These are phyloP conservation scores for Leptarthrus brevirostris DNA, from an alignment of 2,888 invertebrate genomes.

Conservation along the genomic window DNA sequence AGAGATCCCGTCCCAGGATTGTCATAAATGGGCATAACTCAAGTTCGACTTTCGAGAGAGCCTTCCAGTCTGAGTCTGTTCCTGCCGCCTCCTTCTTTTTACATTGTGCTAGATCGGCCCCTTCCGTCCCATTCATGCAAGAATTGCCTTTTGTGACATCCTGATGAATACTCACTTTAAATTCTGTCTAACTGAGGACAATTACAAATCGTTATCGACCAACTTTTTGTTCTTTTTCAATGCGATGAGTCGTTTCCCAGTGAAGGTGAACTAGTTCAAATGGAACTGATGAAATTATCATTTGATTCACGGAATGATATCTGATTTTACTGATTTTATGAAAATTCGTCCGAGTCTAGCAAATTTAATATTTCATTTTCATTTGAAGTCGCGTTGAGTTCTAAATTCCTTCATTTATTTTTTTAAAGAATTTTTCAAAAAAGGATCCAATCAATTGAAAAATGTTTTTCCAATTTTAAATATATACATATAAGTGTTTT, in stretches of 20 bases:
- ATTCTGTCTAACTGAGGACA: slow-evolving; percentile 34
- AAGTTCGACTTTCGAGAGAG: no score
- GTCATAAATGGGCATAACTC: slow-evolving; percentile 32
- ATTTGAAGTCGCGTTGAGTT: no score
- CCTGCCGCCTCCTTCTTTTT: no score
- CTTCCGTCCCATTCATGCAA: slow-evolving; percentile 25
- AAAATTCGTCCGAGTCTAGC: no score
- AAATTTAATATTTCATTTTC: no score
- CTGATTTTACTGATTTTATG: no score
- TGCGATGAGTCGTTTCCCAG: background rate
- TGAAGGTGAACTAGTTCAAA: slow-evolving; percentile 39
- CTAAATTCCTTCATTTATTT: no score
- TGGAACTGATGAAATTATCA: slow-evolving; percentile 43
- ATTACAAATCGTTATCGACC: slow-evolving; percentile 44
- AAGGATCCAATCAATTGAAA: no score
- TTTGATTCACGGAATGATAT: slow-evolving; percentile 16
- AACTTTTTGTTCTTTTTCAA: background rate
- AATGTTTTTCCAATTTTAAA: no score
- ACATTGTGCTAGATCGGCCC: background rate
- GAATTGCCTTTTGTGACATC: slow-evolving; percentile 40
- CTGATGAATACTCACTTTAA: slow-evolving; percentile 33
- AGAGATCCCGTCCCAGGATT: slow-evolving; percentile 36
- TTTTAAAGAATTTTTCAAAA: no score
- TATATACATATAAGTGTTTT: no score
- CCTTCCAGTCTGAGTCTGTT: no score